Base-by-base conservation (phyloP, 1,140 invertebrate genomes). In the Arctopsyche grandis region DNA sequence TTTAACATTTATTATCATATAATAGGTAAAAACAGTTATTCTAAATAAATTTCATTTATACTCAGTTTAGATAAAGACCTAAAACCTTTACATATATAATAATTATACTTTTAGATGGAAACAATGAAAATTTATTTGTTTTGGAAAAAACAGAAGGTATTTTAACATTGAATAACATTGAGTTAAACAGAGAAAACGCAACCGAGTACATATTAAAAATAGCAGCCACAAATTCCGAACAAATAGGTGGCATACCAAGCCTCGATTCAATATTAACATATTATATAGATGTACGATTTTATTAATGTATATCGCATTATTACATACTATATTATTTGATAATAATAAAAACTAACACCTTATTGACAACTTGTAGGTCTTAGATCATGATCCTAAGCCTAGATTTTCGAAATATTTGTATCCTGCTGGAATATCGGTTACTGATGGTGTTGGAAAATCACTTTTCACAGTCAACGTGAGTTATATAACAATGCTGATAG, bases 361-460 rank as follows among this genome's bases (percentile, higher is more conserved):
- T 82, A 56, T 80, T 22, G 79, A 70, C 79, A 70, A 63, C 75
- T 79, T 84, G 14, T 79, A 90, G 89, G 89, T 91, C 0, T 77
- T 86, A 46, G 90, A 91, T 83, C 85, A 87, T 0, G 87, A 91
- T 81, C 90, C 90, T 21, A 87, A 87, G 19, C 90, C 90, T 16
- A 83, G 82, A 29, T 91, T 91, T 84, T 81, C 83, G 5, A 78
- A 83, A n/a, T 71, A 83, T 0, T 44, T 86, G 9, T 91, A 90
- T 83, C 87, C 85, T 0, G 88, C 86, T 3, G 89, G 88, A 16
- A 87, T 90, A 43, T 86, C 87, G 10, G 0, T 0, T 60, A 22
- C 9, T 21, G 24, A 56, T n/a, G n/a, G 9, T 24, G 9, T 1
- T 21, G 26, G 9, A 5, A 24, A 52, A 46, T 9, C 16, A 48